Base-by-base conservation (phyloP, 2,113 vertebrate species). In the Cervus canadensis region DNA sequence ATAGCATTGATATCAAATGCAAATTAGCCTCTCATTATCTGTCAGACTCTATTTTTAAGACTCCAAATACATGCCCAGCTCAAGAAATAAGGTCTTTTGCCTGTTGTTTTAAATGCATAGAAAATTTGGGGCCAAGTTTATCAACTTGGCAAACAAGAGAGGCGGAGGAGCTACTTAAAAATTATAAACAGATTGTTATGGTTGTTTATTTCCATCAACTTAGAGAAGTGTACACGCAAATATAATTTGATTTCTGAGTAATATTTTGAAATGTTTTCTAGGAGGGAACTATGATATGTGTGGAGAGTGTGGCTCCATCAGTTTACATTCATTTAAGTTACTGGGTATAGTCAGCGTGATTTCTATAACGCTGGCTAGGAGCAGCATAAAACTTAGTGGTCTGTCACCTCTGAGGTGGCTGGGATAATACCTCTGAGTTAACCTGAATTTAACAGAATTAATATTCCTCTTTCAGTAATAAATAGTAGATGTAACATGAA, bases 251-350 rank as follows among this genome's bases (percentile, higher is more conserved):
- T 95, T 95, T 87, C 43, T 90, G 84, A 60, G 87, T 76, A 83
- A n/a, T 71, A 92, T 82, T 96, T 98, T 96, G 90, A 94, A 93
- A 62, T 96, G 25, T 91, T 95, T 98, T 95, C 79, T 86, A 78
- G 54, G 82, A 86, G 50, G 62, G 30, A 94, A 64, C 36, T 96
- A 9, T 86, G 87, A 48, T 14, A 30, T 54, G 13, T 64, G 33
- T 87, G 33, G 59, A 67, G 91, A 93, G 28, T 52, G 9, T 60
- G 56, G 48, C 52, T 54, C 54, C 10, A 15, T 43, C 6, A 96
- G 85, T 28, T 78, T 92, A 30, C 1, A 4, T 79, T 88, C 13
- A 8, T 79, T 87, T 90, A 60, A 91, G 21, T 52, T 95, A 57
- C 57, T 86, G 60, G 59, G 12, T 85, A 30, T 85, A 71, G 30